A percentile compares a stretch with the other conserved stretches of the same genome.
Conservation (phyloP, 2,797 vertebrate genomes). For the Anas bahamensis region DNA sequence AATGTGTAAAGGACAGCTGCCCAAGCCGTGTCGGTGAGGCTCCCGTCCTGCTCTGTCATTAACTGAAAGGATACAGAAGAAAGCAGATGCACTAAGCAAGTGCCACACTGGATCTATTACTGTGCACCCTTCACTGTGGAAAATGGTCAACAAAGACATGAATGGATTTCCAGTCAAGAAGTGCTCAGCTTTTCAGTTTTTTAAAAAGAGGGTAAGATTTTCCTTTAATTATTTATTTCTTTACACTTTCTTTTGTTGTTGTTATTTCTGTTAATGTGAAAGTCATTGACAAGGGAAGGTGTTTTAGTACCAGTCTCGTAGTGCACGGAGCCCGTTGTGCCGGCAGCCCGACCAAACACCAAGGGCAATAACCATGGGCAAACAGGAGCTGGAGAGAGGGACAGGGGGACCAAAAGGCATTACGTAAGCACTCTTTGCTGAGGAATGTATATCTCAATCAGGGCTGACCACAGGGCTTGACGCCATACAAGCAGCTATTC, state of each 20-base stretch:
- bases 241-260: neutral
- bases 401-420: neutral
- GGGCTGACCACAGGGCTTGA: constrained; percentile 24
- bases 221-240: constrained; percentile 42
- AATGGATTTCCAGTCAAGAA: constrained; percentile 98
- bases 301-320: neutral
- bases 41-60: constrained; percentile 43
- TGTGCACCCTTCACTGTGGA: constrained; percentile 75
- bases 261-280: neutral
- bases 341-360: neutral
- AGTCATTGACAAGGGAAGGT: neutral
- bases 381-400: neutral
- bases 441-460: constrained; percentile 28
- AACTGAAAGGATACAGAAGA: constrained; percentile 50
- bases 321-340: accelerated
- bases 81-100: constrained; percentile 71
- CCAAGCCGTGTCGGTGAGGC: constrained; percentile 10
- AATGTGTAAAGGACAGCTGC: constrained; percentile 67
- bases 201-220: constrained; percentile 95
- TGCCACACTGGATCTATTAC: constrained; percentile 76
- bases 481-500: constrained; percentile 9
- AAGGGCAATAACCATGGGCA: neutral
- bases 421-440: neutral
- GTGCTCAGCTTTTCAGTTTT: constrained; percentile 97
- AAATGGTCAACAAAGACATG: constrained; percentile 90